These are phyloP conservation scores for Tiliqua scincoides DNA, from an alignment of 2,113 vertebrate genomes.

Conservation along the genomic window DNA sequence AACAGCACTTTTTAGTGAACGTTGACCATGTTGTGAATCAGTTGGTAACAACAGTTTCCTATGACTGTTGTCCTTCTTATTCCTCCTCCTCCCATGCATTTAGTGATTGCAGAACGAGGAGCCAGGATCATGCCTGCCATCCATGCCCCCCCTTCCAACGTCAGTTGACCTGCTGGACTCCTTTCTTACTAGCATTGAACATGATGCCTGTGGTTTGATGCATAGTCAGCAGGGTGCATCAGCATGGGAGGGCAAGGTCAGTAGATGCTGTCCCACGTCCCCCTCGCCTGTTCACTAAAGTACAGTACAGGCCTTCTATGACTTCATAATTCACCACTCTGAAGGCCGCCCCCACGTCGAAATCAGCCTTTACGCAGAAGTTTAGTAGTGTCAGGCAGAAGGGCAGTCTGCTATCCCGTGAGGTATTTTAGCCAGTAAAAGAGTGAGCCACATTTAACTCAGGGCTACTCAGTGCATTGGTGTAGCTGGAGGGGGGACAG, in stretches of 20 bases:
- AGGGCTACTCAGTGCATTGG: not conserved
- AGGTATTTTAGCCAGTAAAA: not conserved
- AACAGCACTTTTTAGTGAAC: not conserved
- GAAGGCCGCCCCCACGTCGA: too few relatives aligned
- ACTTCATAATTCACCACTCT: not conserved
- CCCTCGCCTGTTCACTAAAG: too few relatives aligned
- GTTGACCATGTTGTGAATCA: not conserved
- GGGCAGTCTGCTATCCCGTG: not conserved
- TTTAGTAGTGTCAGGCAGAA: not conserved
- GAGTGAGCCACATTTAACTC: not conserved
- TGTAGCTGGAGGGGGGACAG: not conserved
- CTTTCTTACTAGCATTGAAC: too few relatives aligned
- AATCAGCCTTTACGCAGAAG: not conserved
- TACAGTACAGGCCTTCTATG: not conserved
- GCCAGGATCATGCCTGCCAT: too few relatives aligned
- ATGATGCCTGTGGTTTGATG: too few relatives aligned
- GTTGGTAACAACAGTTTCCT: not conserved
- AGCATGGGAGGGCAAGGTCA: too few relatives aligned
- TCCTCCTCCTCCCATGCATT: too few relatives aligned
- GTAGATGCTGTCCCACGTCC: too few relatives aligned
- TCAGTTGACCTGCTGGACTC: too few relatives aligned
- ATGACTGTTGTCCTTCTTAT: not conserved
- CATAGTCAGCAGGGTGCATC: too few relatives aligned
- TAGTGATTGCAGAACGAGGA: too few relatives aligned
- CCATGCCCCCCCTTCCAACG: too few relatives aligned